Evolutionary conservation across 2,888 invertebrate species (phyloP).

Genomic region (Ceriagrion tenellum): DNA sequence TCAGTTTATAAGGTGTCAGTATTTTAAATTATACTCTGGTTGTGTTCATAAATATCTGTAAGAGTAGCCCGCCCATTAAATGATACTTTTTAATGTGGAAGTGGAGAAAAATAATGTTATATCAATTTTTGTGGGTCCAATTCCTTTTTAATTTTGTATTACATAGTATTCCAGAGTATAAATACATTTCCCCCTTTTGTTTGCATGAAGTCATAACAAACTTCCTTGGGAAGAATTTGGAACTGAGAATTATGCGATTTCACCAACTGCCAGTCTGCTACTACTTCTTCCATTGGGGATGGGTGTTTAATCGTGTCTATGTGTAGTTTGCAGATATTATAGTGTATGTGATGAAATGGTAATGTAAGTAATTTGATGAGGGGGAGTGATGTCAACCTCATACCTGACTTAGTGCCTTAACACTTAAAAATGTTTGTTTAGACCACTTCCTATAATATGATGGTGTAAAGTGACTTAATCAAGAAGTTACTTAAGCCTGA

Average conservation of each 20-base stretch:
- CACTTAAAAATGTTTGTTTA: conserved; percentile 41
- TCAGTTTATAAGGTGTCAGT: conserved; percentile 31
- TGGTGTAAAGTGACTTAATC: conserved; percentile 19
- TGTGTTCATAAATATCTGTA: conserved; percentile 16
- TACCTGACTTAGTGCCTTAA: conserved; percentile 66
- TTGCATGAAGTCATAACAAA: neutral
- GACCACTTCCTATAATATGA: conserved; percentile 31
- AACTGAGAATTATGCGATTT: conserved; percentile 55
- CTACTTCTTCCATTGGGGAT: conserved; percentile 62
- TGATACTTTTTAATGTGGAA: conserved; percentile 9
- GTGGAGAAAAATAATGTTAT: conserved; percentile 31
- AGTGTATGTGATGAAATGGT: conserved; percentile 63
- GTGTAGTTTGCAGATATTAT: conserved; percentile 60
- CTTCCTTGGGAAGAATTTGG: conserved; percentile 45
- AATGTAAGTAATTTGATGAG: conserved; percentile 61
- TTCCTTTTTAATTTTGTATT: conserved; percentile 51
- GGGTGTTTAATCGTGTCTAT: conserved; percentile 54
- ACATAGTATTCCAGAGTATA: conserved; percentile 16
- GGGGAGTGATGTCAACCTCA: conserved; percentile 58
- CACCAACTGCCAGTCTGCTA: conserved; percentile 60
- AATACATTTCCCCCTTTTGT: neutral
- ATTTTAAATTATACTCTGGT: conserved; percentile 42
- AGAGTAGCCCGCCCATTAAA: conserved; percentile 27
- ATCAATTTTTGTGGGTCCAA: conserved; percentile 67
- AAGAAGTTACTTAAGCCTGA: conserved; percentile 38